Base-by-base conservation (phyloP, 2,797 vertebrate species). In the Melanotaenia trifasciata region DNA sequence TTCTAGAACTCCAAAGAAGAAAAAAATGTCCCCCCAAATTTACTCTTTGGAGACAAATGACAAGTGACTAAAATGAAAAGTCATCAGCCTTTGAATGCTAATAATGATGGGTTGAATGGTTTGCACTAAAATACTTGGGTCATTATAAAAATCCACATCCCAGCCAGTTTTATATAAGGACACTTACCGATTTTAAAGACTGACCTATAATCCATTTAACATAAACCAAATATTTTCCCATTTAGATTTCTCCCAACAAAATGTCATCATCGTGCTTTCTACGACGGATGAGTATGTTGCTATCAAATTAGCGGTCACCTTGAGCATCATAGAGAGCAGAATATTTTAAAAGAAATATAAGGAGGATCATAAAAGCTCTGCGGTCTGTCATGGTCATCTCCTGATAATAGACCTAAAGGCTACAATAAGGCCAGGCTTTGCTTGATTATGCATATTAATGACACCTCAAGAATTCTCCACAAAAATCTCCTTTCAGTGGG, bases 371-470 rank as follows among this genome's bases (percentile, higher is more conserved):
- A 90, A 92, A 90, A 82, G 73, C 78, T 65, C 65, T 58, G 86
- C 84, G 86, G 87, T 87, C 86, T 85, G 88, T 92, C 89, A 88
- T 89, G 80, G 87, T 89, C 87, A 87, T 86, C 87, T 85, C 79
- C 70, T 86, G 80, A 91, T 90, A 79, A 91, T 81, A 90, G 88
- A 87, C 79, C 81, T 89, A 76, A 90, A 85, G 85, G 65, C 75
- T 79, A 70, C 78, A 70, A 81, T 86, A 85, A 86, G 84, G 86
- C 92, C 90, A 85, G 84, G 79, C 87, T 76, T 82, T 87, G 73
- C 76, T 82, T 91, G 85, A 93, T 91, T 91, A 85, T 87, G 82
- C 84, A 88, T 92, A 89, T 84, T 91, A 91, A 92, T 91, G 85
- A 87, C 87, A 86, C 78, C 82, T 85, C 74, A 80, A 87, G 82